Evolutionary conservation across 2,113 vertebrate genomes (phyloP).

Genomic region (Tragelaphus buxtoni): DNA sequence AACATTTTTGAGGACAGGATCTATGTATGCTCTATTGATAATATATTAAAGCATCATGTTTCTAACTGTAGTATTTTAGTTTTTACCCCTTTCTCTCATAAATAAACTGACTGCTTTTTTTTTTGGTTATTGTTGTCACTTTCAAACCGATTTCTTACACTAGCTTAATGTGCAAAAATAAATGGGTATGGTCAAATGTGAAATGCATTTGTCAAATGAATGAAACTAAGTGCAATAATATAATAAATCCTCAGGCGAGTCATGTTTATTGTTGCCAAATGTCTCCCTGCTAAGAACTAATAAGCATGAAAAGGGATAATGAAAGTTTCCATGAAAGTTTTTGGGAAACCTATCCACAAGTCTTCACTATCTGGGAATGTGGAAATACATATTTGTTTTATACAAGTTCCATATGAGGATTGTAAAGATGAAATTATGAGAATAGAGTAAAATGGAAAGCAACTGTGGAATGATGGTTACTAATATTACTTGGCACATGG

Average conservation of each 20-base stretch:
- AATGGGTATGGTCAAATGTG: slow-evolving; percentile 63
- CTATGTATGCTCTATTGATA: slow-evolving; percentile 41
- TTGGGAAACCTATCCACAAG: slow-evolving; percentile 67
- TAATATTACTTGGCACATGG: slow-evolving; percentile 19
- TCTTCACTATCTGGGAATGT: slow-evolving; percentile 67
- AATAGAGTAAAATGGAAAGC: slow-evolving; percentile 46
- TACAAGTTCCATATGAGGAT: slow-evolving; percentile 62
- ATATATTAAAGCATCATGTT: slow-evolving; percentile 38
- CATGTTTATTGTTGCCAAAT: slow-evolving; percentile 73
- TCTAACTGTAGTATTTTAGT: slow-evolving; percentile 15
- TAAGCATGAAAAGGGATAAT: slow-evolving; percentile 68
- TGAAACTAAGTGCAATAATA: slow-evolving; percentile 64
- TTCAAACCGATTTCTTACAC: slow-evolving; percentile 61
- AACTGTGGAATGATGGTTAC: not conserved
- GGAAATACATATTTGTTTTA: slow-evolving; percentile 66
- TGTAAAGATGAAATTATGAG: slow-evolving; percentile 49
- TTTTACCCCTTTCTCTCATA: not conserved
- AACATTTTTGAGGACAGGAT: slow-evolving; percentile 29
- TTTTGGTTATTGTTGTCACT: slow-evolving; percentile 19
- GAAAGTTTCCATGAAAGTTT: slow-evolving; percentile 69
- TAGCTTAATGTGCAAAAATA: slow-evolving; percentile 62
- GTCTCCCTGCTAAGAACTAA: slow-evolving; percentile 68
- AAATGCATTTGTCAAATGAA: slow-evolving; percentile 65
- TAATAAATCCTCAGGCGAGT: slow-evolving; percentile 65
- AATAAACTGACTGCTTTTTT: not conserved